Conservation (phyloP, 2,113 vertebrate species). For the Sprattus sprattus region DNA sequence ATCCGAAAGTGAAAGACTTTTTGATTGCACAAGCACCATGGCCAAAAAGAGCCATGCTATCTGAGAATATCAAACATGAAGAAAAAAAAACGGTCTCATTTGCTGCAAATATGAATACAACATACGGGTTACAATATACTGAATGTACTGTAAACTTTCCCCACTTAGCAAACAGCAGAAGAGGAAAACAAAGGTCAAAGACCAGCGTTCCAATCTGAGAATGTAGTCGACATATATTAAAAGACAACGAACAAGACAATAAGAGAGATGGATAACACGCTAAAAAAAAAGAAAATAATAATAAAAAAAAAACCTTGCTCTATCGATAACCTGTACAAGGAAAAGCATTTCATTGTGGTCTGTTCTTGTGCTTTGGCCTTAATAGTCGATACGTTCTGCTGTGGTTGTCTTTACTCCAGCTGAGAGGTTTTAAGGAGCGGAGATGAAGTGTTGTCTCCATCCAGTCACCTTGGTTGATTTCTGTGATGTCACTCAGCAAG, state of each 20-base stretch:
- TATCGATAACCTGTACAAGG: slow-evolving; percentile 48
- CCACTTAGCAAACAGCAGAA: background rate
- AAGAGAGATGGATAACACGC: slow-evolving; percentile 30
- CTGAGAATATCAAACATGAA: background rate
- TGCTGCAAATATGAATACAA: slow-evolving; percentile 7
- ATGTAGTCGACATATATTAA: slow-evolving; percentile 24
- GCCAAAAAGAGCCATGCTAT: background rate
- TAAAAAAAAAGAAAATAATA: slow-evolving; percentile 22
- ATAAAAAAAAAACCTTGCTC: slow-evolving; percentile 52
- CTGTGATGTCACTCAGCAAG: slow-evolving; percentile 44
- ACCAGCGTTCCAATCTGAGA: slow-evolving; percentile 35
- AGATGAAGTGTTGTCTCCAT: slow-evolving; percentile 48
- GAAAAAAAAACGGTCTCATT: background rate
- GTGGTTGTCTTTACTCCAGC: slow-evolving; percentile 52
- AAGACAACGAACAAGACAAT: slow-evolving; percentile 32
- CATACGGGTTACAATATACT: background rate
- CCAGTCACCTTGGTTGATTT: slow-evolving; percentile 44
- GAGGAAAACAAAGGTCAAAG: background rate
- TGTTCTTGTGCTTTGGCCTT: slow-evolving; percentile 76
- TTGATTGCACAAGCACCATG: background rate
- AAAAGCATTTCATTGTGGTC: slow-evolving; percentile 57
- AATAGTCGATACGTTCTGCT: slow-evolving; percentile 52
- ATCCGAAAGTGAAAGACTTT: background rate
- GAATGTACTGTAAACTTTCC: background rate
- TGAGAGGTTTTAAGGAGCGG: slow-evolving; percentile 33